Evolutionary conservation across 2,797 vertebrate genomes (phyloP), one percentile per base, ranked within the genome.

Genomic region (Gouania willdenowi): DNA sequence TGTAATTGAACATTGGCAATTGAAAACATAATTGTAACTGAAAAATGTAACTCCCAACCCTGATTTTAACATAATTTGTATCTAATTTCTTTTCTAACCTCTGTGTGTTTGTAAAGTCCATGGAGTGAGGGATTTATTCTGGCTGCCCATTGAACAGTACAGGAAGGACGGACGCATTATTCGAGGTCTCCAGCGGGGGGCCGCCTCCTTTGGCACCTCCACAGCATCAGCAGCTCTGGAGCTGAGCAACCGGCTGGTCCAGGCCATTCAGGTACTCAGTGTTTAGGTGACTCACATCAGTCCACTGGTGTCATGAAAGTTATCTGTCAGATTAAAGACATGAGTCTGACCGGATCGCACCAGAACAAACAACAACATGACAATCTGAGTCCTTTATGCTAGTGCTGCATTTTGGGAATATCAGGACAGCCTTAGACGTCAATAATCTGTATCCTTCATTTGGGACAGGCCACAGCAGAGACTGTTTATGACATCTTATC

Each of bases 401-500:
- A n/a, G n/a, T n/a, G n/a, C n/a, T n/a, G n/a, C n/a, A n/a, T n/a
- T n/a, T n/a, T n/a, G n/a, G n/a, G n/a, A n/a, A n/a, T n/a, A n/a
- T n/a, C n/a, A n/a, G n/a, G n/a, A n/a, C n/a, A n/a, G n/a, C n/a
- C n/a, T n/a, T n/a, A n/a, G n/a, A n/a, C n/a, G n/a, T n/a, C n/a
- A n/a, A n/a, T 11, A 22, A 22, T 38, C 8, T n/a, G 9, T 47
- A 27, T 12, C 11, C 26, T 2, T 37, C 5, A 8, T 11, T 27
- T n/a, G n/a, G n/a, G 12, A 41, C 26, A 60, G 94, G 92, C 94
- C 35, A 94, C 94, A 5, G 94, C 94, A 0, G 94, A 97, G 77
- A 97, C 93, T 0, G 94, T 94, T 12, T 95, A 97, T 0, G 94
- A 97, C 72, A 95, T 97, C 76, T 79, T 97, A 54, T 97, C 94